These are phyloP conservation scores for Microcebus ravelobensis DNA, from an alignment of 2,113 vertebrate genomes.

Conservation along the genomic window DNA sequence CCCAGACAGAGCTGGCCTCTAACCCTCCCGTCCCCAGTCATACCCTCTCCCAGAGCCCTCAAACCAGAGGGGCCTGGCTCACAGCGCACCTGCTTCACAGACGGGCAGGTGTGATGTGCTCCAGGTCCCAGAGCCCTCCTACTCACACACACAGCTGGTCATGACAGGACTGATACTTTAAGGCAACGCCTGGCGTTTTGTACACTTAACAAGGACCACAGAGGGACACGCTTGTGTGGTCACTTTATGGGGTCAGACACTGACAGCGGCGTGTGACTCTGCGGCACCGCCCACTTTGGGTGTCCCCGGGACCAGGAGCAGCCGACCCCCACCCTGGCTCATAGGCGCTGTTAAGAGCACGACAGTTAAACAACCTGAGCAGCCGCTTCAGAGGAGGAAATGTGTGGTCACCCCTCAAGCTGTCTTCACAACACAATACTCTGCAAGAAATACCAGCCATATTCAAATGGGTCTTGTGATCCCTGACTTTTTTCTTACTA, in stretches of 20 bases:
- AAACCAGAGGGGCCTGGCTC: not conserved
- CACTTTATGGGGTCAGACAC: not conserved
- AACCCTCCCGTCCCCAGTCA: no score
- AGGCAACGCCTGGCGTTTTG: fast-evolving
- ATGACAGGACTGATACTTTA: fast-evolving
- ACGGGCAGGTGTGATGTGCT: not conserved
- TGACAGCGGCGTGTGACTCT: not conserved
- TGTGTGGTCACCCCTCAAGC: not conserved
- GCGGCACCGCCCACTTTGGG: fast-evolving
- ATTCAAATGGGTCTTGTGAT: no score
- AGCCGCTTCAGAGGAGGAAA: not conserved
- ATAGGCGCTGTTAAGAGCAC: no score
- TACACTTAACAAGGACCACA: not conserved
- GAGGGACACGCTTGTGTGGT: not conserved
- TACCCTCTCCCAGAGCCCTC: not conserved
- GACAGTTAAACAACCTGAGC: not conserved
- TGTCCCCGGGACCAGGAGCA: not conserved
- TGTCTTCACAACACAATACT: not conserved
- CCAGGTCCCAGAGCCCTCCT: fast-evolving
- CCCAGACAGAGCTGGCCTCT: not conserved
- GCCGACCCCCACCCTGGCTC: not conserved
- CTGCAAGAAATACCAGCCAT: not conserved
- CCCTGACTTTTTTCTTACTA: not conserved
- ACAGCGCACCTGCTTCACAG: not conserved
- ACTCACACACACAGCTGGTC: not conserved